Percentiles rank a stretch among this genome's conserved stretches.
Evolutionary conservation across 1,140 invertebrate species (phyloP).

Genomic region (Papilio machaon): DNA sequence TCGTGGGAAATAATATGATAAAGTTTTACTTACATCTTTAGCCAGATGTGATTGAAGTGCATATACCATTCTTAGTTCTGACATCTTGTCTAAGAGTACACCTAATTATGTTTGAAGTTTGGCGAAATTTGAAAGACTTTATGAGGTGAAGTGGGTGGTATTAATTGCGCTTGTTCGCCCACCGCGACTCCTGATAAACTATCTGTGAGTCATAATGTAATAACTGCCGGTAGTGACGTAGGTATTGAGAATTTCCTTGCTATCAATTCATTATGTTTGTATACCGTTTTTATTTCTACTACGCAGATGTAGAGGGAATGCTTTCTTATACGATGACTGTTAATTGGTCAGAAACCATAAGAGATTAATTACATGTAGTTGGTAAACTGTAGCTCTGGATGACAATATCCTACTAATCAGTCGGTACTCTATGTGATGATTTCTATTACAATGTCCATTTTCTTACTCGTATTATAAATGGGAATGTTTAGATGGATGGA

Average conservation of each 20-base stretch:
- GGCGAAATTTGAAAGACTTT: conserved; percentile 32
- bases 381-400: background rate
- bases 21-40: background rate
- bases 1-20: background rate
- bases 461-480: too few relatives aligned
- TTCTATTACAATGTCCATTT: too few relatives aligned
- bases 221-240: conserved; percentile 44
- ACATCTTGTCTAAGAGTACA: background rate
- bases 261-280: conserved; percentile 20
- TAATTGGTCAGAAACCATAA: background rate
- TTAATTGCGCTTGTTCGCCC: conserved; percentile 55
- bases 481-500: too few relatives aligned
- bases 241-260: conserved; percentile 44
- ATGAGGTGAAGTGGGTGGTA: conserved; percentile 45
- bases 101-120: conserved; percentile 13
- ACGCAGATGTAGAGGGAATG: background rate
- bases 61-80: background rate
- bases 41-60: background rate
- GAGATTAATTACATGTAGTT: background rate
- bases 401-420: too few relatives aligned
- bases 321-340: background rate
- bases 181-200: conserved; percentile 47
- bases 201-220: conserved; percentile 48
- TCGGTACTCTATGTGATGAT: too few relatives aligned
- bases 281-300: conserved; percentile 6